These are phyloP conservation scores for Caenorhabditis sp. DNA, from an alignment of 2,888 invertebrate genomes.

Conservation along the genomic window DNA sequence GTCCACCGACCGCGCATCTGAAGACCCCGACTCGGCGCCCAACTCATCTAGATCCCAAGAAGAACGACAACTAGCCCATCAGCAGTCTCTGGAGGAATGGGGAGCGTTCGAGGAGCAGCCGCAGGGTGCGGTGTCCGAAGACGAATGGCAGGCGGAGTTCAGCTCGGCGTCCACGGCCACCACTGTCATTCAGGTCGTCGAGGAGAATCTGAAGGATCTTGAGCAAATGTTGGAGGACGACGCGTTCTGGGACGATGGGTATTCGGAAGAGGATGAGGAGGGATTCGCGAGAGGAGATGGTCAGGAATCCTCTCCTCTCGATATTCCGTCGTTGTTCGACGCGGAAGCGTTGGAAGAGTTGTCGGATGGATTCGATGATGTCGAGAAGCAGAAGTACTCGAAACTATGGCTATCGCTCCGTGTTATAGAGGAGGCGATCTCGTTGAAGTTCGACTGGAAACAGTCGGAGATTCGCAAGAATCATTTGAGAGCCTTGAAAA, in stretches of 20 bases:
- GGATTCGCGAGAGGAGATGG: neutral
- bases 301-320: slow-evolving; percentile 1
- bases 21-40: neutral
- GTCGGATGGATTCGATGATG: neutral
- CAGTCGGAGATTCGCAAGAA: slow-evolving; percentile 62
- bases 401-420: slow-evolving; percentile 75
- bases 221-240: slow-evolving; percentile 55
- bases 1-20: slow-evolving; percentile 26
- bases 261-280: slow-evolving; percentile 13
- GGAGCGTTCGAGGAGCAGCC: slow-evolving; percentile 48
- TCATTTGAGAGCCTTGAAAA: slow-evolving; percentile 63
- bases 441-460: slow-evolving; percentile 77
- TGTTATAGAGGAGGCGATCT: slow-evolving; percentile 77
- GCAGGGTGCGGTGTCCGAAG: slow-evolving; percentile 2
- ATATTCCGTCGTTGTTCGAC: slow-evolving; percentile 42
- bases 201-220: slow-evolving; percentile 32
- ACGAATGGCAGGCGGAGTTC: slow-evolving; percentile 64
- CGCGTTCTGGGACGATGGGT: slow-evolving; percentile 59
- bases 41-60: slow-evolving; percentile 36
- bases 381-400: slow-evolving; percentile 21
- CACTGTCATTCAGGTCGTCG: no score
- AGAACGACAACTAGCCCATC: slow-evolving; percentile 43
- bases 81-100: slow-evolving; percentile 57
- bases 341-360: slow-evolving; percentile 17
- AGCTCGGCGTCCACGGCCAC: slow-evolving; percentile 11